Conservation (phyloP, 1,140 invertebrate species). For the Trichonephila clavipes region DNA sequence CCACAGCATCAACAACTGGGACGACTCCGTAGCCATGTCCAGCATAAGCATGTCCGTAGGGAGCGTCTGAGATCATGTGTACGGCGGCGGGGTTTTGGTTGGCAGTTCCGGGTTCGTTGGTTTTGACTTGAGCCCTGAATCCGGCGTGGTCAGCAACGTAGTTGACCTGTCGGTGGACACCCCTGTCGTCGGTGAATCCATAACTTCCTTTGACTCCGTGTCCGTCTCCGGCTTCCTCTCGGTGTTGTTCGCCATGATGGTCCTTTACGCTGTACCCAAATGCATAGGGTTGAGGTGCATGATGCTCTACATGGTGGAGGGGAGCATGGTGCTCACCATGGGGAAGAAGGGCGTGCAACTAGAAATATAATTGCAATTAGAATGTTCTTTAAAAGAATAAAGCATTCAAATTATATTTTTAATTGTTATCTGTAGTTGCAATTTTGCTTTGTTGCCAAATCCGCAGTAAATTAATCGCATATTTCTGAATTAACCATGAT, state of each 20-base stretch:
- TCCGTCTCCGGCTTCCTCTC: slow-evolving; percentile 32
- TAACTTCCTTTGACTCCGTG: slow-evolving; percentile 40
- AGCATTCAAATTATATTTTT: no score
- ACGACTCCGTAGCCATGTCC: slow-evolving; percentile 17
- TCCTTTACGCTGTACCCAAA: slow-evolving; percentile 58
- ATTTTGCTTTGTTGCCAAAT: no score
- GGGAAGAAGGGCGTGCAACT: no score
- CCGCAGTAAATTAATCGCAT: no score
- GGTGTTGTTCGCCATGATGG: slow-evolving; percentile 47
- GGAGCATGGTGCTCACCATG: background rate
- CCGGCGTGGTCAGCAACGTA: slow-evolving; percentile 46
- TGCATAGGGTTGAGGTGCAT: slow-evolving; percentile 30
- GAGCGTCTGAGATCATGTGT: slow-evolving; percentile 40
- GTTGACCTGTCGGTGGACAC: slow-evolving; percentile 43
- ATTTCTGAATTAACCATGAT: no score
- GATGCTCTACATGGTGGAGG: slow-evolving; percentile 10
- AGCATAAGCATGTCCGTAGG: background rate
- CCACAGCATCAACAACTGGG: background rate
- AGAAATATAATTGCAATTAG: no score
- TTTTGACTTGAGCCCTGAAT: slow-evolving; percentile 51
- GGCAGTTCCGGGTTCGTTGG: slow-evolving; percentile 40
- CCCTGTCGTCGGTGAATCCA: slow-evolving; percentile 43
- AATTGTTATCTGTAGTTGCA: no score
- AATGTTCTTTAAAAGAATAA: no score
- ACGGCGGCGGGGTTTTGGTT: slow-evolving; percentile 52